Percentiles rank a stretch among this genome's conserved stretches.
Evolutionary conservation across 2,888 invertebrate species (phyloP).

Genomic region (Scaptomyza caliginosa): DNA sequence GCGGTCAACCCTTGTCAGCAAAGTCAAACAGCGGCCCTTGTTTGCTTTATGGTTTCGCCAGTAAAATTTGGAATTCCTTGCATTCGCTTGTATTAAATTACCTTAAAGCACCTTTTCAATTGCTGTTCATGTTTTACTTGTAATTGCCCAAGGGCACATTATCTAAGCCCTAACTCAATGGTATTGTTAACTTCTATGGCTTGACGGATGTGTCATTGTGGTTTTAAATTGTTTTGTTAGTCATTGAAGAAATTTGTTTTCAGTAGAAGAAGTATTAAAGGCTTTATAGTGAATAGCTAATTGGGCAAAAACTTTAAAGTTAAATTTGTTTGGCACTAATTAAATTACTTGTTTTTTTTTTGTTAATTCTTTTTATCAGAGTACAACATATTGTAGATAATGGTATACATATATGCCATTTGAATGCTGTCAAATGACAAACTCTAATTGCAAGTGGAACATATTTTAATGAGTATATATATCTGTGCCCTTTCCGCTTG

Average conservation of each 20-base stretch:
- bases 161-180: constrained; percentile 10
- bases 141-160: constrained; percentile 57
- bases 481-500: constrained; percentile 18
- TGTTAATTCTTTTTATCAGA: not conserved
- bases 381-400: constrained; percentile 1
- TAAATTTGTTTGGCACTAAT: constrained; percentile 32
- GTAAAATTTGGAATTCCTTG: constrained; percentile 25
- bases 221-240: not conserved
- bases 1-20: constrained; percentile 13
- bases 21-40: not conserved
- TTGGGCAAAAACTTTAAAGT: constrained; percentile 8
- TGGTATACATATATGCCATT: constrained; percentile 34
- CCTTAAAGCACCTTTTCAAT: constrained; percentile 64
- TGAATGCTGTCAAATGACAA: constrained; percentile 71
- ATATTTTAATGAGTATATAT: constrained; percentile 65
- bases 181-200: constrained; percentile 43
- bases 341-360: constrained; percentile 12
- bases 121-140: constrained; percentile 72
- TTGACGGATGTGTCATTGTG: constrained; percentile 62
- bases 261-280: too few species aligned
- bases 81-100: constrained; percentile 56
- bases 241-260: not conserved
- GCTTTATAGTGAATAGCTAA: constrained; percentile 13
- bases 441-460: constrained; percentile 76
- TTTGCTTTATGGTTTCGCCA: constrained; percentile 39